These are phyloP conservation scores for Lasaia peninsularis DNA, from an alignment of 1,140 invertebrate genomes.

Conservation along the genomic window DNA sequence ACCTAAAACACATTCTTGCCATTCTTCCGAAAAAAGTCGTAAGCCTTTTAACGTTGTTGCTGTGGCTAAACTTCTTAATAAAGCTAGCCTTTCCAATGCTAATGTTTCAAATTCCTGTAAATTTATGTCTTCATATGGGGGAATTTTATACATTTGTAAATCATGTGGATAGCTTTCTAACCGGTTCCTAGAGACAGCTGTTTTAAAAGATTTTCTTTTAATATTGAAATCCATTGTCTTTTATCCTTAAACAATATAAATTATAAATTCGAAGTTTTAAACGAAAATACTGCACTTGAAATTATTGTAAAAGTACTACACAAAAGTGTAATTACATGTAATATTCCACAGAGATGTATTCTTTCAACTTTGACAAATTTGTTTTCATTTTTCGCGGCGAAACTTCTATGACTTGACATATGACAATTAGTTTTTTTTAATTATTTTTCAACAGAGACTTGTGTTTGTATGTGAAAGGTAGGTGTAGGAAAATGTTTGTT, in stretches of 20 bases:
- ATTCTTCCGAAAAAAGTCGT: constrained; percentile 83
- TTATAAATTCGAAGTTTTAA: no score
- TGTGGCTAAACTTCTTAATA: constrained; percentile 86
- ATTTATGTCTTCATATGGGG: constrained; percentile 85
- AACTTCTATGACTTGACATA: no score
- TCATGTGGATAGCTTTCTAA: constrained; percentile 82
- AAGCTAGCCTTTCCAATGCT: constrained; percentile 89
- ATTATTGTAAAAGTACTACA: no score
- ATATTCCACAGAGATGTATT: no score
- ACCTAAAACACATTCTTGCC: constrained; percentile 82
- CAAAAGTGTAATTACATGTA: no score
- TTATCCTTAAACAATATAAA: neutral
- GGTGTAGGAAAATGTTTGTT: no score
- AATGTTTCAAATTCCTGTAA: constrained; percentile 93
- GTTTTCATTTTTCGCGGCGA: no score
- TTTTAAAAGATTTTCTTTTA: constrained; percentile 61
- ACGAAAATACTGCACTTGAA: no score
- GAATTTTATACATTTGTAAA: constrained; percentile 88
- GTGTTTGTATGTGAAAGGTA: no score
- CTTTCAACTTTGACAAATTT: no score
- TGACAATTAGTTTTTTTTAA: no score
- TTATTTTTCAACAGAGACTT: no score
- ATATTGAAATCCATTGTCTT: constrained; percentile 68
- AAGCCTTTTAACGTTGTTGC: constrained; percentile 81
- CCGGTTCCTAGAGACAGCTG: constrained; percentile 41